Base-by-base conservation (phyloP, 2,888 invertebrate genomes). In the Plagiodera versicolora region DNA sequence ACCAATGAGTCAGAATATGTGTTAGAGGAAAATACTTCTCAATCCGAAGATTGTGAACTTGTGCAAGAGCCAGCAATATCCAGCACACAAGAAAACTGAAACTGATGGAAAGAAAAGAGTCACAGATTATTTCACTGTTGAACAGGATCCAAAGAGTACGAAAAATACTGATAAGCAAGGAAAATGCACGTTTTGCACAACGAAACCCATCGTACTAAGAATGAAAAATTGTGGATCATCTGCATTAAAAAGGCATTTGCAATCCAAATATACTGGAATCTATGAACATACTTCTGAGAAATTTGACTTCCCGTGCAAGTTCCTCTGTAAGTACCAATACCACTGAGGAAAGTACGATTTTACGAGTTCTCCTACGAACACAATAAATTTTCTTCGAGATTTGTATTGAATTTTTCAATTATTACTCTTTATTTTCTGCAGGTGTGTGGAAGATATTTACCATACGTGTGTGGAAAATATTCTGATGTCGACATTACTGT, bases 401-500 rank as follows among this genome's bases (percentile, higher is more conserved):
- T 49, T 49, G 49, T 49, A 24, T 49, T 28, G 6, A 49, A 49
- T 49, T 49, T 49, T 49, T 19, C 24, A 20, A 49, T 49, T 0
- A 49, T 28, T 49, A 20, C 8, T 20, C n/a, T 20, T 49, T 49
- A 49, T 49, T 49, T 49, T 49, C 49, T 49, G 8, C 49, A 20
- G 20, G 20, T 49, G 49, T 24, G 48, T 48, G 17, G 48, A 19
- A 48, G 19, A 9, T 19, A 19, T 48, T 48, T 20, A 19, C 19
- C 19, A 47, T 18, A 47, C 47, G 17, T 47, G 47, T 17, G 48
- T 48, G 11, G 24, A 48, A 1, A 48, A 56, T 28, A 28, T 28
- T 28, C 9, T 28, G 28, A 28, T 56, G 55, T 56, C n/a, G 51
- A 60, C n/a, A n/a, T n/a, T n/a, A n/a, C n/a, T n/a, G n/a, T n/a